Percentiles rank a stretch among this genome's conserved stretches.
Conservation (phyloP, 2,888 invertebrate genomes). For the Melangyna quadrimaculata region DNA sequence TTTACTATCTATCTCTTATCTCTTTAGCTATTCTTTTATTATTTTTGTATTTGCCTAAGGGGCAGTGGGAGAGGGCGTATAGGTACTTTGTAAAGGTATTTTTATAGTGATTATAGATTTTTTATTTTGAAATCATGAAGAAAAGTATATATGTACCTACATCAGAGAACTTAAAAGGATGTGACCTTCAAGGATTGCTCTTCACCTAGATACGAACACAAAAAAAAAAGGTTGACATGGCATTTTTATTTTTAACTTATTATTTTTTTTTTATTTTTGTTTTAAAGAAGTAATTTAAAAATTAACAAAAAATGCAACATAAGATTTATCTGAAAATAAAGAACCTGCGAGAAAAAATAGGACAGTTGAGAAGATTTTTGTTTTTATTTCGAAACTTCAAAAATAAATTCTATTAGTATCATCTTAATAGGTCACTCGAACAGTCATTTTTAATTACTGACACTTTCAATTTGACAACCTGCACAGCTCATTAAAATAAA, state of each 20-base stretch:
- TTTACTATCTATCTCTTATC: slow-evolving; percentile 4
- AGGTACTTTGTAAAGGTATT: neutral
- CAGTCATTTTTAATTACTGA: no score
- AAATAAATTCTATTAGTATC: no score
- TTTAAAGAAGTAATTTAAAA: neutral
- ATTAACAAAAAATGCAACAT: neutral
- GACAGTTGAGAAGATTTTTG: no score
- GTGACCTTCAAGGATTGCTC: slow-evolving; percentile 6
- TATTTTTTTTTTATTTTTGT: neutral
- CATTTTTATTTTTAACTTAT: neutral
- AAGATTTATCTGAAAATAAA: no score
- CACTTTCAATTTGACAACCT: no score
- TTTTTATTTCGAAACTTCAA: no score
- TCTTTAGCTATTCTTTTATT: neutral
- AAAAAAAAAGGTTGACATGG: neutral
- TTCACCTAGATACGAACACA: neutral
- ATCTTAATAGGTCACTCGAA: no score
- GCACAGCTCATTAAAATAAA: no score
- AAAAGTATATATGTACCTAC: neutral
- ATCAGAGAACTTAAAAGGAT: neutral
- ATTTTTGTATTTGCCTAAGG: neutral
- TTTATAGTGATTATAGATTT: slow-evolving; percentile 30
- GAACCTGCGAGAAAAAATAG: no score
- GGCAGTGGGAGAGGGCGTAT: neutral
- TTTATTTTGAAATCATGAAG: slow-evolving; percentile 9